Evolutionary conservation across 2,113 vertebrate genomes (phyloP), one percentile per base, ranked within the genome.

Genomic region (Crotophaga sulcirostris): DNA sequence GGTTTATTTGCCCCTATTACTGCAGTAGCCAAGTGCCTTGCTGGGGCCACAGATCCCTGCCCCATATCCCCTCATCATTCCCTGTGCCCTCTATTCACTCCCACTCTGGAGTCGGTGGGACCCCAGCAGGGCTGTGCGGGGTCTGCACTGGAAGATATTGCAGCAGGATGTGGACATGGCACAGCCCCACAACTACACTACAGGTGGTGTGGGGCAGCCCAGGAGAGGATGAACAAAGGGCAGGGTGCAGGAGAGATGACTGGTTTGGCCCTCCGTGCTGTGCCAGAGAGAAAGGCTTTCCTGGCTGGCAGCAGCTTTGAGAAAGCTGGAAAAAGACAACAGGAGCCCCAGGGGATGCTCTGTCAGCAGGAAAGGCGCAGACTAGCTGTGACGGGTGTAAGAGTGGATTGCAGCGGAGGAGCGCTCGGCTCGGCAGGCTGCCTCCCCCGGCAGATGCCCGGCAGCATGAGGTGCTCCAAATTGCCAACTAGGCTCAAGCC

Each of bases 291-390:
- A 77, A 59, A 87, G 90, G 55, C 69, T 92, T 20, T 78, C 60
- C 91, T 90, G 94, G 93, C 91, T 83, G 90, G 69, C 81, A 96
- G 26, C 91, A 89, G 89, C 96, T 97, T 92, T 95, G 84, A 91
- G 86, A 92, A 96, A 93, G 70, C 92, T 95, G 63, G 74, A 85
- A 91, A 84, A 89, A 93, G 92, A 82, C 80, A 84, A 63, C 13
- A 36, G 83, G 63, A 94, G 77, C 93, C 89, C 78, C 79, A 31
- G 45, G 94, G 96, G 62, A 78, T 77, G 91, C 60, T 93, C 68
- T 2, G 1, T 94, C 82, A 94, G 83, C 58, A 68, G 67, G 52
- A 76, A 93, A 84, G 87, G 91, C 77, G 68, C 93, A 73, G 91
- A 54, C 17, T 40, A 16, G 13, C 69, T 85, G 75, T 95, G 90